Evolutionary conservation across 2,888 invertebrate species (phyloP).

Genomic region (Lysandra bellargus): DNA sequence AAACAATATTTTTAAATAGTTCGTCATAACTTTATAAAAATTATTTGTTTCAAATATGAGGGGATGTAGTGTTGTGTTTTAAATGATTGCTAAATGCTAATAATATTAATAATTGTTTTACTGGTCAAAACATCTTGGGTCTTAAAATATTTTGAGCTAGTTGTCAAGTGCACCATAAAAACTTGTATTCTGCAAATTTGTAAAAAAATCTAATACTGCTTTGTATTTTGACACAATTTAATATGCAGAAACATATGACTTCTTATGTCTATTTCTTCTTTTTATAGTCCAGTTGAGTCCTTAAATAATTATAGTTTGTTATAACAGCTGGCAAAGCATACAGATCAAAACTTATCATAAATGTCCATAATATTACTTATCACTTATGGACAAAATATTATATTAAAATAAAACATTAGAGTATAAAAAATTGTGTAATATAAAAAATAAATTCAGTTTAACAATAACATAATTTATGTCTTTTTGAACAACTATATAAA

Average conservation of each 20-base stretch:
- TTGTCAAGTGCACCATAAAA: background rate
- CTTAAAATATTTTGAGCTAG: background rate
- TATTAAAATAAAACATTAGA: background rate
- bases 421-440: slow-evolving; percentile 6
- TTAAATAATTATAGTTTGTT: background rate
- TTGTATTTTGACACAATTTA: background rate
- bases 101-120: too few relatives aligned
- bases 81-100: too few relatives aligned
- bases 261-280: too few relatives aligned
- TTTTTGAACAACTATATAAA: background rate
- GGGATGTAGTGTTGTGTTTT: too few relatives aligned
- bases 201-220: background rate
- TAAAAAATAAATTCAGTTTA: slow-evolving; percentile 2
- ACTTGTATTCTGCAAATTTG: background rate
- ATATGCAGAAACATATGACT: background rate
- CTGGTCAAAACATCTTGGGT: too few relatives aligned
- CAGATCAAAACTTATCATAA: background rate
- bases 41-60: too few relatives aligned
- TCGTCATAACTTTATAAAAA: too few relatives aligned
- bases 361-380: background rate
- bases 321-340: background rate
- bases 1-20: background rate
- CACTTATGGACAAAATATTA: background rate
- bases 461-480: background rate
- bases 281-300: background rate